A percentile compares a stretch with the other conserved stretches of the same genome.
Conservation (phyloP, 2,113 vertebrate species). For the Larimichthys crocea region DNA sequence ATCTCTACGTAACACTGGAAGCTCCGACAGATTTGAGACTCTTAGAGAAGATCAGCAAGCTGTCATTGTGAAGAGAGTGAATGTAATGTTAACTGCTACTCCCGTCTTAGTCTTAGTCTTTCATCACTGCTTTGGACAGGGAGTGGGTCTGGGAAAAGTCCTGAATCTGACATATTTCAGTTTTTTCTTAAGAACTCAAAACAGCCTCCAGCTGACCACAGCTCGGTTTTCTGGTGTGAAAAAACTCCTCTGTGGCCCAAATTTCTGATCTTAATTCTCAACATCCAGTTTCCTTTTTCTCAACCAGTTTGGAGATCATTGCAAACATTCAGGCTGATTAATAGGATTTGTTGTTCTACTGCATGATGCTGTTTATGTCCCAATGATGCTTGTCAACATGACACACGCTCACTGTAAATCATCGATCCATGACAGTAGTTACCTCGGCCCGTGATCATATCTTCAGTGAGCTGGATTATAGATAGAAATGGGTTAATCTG, state of each 20-base stretch:
- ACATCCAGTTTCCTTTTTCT: conserved; percentile 8
- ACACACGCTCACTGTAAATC: neutral
- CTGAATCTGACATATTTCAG: conserved; percentile 24
- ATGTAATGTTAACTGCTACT: conserved; percentile 18
- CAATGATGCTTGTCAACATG: conserved; percentile 4
- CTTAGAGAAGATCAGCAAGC: conserved; percentile 35
- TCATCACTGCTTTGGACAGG: conserved; percentile 12
- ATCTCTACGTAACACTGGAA: conserved; percentile 23
- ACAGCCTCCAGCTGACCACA: conserved; percentile 44
- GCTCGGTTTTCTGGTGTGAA: conserved; percentile 42
- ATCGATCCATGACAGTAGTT: neutral
- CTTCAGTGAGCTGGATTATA: neutral
- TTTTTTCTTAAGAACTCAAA: conserved; percentile 31
- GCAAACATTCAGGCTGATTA: conserved; percentile 3
- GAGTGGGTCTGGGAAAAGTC: conserved; percentile 43
- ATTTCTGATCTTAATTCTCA: conserved; percentile 5
- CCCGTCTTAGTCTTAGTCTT: conserved; percentile 7
- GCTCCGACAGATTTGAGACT: conserved; percentile 32
- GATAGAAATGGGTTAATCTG: neutral
- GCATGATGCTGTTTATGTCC: neutral
- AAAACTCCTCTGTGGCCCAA: neutral
- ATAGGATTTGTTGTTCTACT: conserved; percentile 13
- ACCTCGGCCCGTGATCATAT: neutral
- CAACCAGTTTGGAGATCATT: conserved; percentile 25
- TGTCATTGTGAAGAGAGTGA: conserved; percentile 17